Evolutionary conservation across 2,797 vertebrate species (phyloP).

Genomic region (Eidolon dupreanum): DNA sequence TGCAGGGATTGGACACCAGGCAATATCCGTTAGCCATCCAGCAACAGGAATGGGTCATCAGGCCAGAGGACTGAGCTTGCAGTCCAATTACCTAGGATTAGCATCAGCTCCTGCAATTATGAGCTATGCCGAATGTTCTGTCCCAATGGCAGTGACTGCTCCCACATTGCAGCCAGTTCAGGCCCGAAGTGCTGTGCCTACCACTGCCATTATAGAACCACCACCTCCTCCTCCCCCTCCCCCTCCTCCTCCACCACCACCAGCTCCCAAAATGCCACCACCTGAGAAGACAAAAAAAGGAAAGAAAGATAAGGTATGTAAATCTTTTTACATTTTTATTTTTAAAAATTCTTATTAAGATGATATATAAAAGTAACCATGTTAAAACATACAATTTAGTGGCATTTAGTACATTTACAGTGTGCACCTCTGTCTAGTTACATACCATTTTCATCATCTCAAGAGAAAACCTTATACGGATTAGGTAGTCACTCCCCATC

Average conservation of each 20-base stretch:
- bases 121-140: constrained; percentile 87
- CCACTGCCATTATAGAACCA: constrained; percentile 80
- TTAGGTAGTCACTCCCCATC: background rate
- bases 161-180: constrained; percentile 85
- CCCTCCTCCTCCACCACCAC: constrained; percentile 82
- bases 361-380: background rate
- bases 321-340: background rate
- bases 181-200: constrained; percentile 81
- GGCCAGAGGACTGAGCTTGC: constrained; percentile 75
- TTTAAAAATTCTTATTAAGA: background rate
- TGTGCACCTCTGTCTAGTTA: background rate
- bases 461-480: background rate
- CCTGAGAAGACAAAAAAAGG: constrained; percentile 92
- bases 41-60: constrained; percentile 76
- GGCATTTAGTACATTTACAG: background rate
- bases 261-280: constrained; percentile 83
- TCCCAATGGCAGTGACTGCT: constrained; percentile 81
- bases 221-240: constrained; percentile 79
- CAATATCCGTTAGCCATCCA: constrained; percentile 52
- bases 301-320: constrained; percentile 93
- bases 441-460: background rate
- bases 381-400: background rate
- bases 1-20: constrained; percentile 76
- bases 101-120: constrained; percentile 85
- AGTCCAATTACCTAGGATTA: constrained; percentile 89